These are phyloP conservation scores for Machaerirhynchus nigripectus DNA, from an alignment of 2,113 vertebrate genomes.

Conservation along the genomic window DNA sequence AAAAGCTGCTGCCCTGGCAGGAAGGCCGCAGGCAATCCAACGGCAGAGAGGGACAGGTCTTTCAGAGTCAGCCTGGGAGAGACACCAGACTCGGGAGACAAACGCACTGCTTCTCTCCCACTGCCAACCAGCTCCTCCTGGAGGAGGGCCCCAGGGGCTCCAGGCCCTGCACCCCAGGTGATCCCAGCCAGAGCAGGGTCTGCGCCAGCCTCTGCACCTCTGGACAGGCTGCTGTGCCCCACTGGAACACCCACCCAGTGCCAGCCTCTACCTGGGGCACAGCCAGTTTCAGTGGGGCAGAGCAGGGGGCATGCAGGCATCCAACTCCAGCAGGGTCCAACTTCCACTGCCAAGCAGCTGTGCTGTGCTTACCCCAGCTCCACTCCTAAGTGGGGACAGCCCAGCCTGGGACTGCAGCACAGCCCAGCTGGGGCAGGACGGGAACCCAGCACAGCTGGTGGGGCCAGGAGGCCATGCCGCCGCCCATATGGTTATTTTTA, in stretches of 20 bases:
- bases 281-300: neutral
- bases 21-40: neutral
- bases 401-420: neutral
- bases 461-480: neutral
- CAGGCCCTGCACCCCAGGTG: fast-evolving
- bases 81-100: neutral
- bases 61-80: neutral
- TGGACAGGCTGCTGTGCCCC: neutral
- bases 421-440: neutral
- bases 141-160: neutral
- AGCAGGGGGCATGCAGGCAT: fast-evolving
- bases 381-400: neutral
- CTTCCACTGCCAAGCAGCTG: fast-evolving
- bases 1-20: neutral
- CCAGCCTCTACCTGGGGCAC: neutral
- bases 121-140: neutral
- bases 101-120: neutral
- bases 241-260: neutral
- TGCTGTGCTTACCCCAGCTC: neutral
- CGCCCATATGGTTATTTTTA: neutral
- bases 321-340: fast-evolving
- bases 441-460: neutral
- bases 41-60: neutral
- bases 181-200: neutral
- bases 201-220: neutral